phyloP scores from a whole-genome alignment of 2,888 invertebrate species.

The Malthinus seriepunctatus region DNA sequence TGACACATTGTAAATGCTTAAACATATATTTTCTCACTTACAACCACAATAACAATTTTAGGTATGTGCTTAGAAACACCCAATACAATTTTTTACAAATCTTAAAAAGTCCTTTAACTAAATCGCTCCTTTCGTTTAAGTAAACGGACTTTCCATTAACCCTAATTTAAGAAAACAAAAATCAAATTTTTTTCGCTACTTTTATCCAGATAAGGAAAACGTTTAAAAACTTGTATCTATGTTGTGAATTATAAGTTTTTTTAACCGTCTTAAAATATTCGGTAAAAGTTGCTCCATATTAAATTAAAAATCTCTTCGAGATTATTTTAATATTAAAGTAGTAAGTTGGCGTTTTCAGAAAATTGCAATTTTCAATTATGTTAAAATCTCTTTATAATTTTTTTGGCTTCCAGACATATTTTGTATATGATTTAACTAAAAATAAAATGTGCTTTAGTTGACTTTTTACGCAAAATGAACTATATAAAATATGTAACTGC shows the following conservation, averaged over 20 bases:
- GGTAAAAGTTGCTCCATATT: slow-evolving; percentile 24
- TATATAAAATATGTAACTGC: no score
- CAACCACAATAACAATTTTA: slow-evolving; percentile 5
- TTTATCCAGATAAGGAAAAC: not conserved
- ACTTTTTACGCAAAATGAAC: no score
- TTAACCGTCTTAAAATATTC: no score
- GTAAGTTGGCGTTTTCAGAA: slow-evolving; percentile 20
- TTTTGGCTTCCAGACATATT: not conserved
- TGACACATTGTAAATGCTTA: slow-evolving; percentile 42
- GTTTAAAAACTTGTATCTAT: no score
- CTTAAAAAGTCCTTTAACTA: not conserved
- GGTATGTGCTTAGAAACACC: not conserved
- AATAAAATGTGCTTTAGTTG: no score
- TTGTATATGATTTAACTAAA: no score
- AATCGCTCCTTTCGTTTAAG: not conserved
- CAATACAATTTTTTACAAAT: not conserved
- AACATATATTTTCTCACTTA: slow-evolving; percentile 32
- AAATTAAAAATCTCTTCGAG: slow-evolving; percentile 24
- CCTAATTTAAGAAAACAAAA: not conserved
- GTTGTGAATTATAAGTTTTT: no score
- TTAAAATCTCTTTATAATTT: slow-evolving; percentile 20
- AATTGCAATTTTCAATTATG: slow-evolving; percentile 25
- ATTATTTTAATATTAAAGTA: slow-evolving; percentile 29
- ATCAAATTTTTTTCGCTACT: not conserved
- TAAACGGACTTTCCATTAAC: not conserved